Evolutionary conservation across 2,113 vertebrate genomes (phyloP).

Genomic region (Telmatochromis sp.): DNA sequence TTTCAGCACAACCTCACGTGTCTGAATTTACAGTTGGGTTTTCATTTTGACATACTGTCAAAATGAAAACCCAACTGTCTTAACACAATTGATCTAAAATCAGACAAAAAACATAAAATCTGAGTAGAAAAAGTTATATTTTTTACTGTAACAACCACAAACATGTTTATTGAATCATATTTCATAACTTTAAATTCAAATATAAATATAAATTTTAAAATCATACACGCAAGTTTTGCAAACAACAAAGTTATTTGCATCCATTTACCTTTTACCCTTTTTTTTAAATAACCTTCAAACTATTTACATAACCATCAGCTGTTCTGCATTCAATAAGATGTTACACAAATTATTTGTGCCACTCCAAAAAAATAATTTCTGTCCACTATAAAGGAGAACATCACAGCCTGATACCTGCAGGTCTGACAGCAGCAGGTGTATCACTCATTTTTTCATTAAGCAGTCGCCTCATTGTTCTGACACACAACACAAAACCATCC

Average conservation of each 20-base stretch:
- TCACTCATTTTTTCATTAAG: too few species aligned
- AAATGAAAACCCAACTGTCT: too few species aligned
- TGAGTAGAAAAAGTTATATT: background rate
- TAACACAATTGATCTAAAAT: background rate
- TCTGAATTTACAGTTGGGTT: background rate
- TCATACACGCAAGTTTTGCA: background rate
- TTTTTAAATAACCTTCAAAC: background rate
- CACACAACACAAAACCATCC: too few species aligned
- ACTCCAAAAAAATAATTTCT: background rate
- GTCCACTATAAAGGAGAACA: background rate
- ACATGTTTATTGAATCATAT: background rate
- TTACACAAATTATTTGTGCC: background rate
- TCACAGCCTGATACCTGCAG: too few species aligned
- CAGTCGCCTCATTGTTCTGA: too few species aligned
- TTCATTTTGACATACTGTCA: background rate
- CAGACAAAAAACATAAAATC: background rate
- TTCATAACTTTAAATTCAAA: background rate
- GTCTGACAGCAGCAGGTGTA: too few species aligned
- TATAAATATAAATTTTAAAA: background rate
- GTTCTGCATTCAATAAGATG: background rate
- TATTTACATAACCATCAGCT: accelerated
- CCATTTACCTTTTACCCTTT: background rate
- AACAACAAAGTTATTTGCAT: background rate
- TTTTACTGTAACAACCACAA: background rate
- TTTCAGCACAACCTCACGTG: background rate